Base-by-base conservation (phyloP, 2,113 vertebrate species). In the Morone saxatilis region DNA sequence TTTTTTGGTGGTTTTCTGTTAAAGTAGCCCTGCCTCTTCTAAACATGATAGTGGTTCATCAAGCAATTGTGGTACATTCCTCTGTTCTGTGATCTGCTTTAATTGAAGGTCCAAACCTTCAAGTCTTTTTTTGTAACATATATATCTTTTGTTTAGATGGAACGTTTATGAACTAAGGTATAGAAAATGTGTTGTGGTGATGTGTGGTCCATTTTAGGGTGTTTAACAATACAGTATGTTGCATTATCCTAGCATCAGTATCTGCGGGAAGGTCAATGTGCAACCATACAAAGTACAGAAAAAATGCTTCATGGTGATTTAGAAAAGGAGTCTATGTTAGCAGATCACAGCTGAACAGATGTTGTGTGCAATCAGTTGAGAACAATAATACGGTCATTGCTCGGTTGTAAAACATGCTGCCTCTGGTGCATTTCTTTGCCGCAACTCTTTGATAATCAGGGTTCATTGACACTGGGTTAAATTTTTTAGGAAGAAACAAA, bases 1-100 rank as follows among this genome's bases (percentile, higher is more conserved):
- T 25, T 48, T 13, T 43, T 31, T 6, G 20, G 20, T 14, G 43
- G 36, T 31, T 72, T 38, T 62, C 54, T 74, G 36, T 20, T 68
- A 47, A 84, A 43, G 16, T 25, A 20, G 9, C 14, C 19, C 20
- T 25, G 62, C 45, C 31, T 43, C 31, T 12, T 47, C 8, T 16
- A 68, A 73, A 80, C 76, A 43, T 9, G 20, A 76, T 22, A 75
- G 11, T 57, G 40, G 69, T 68, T 67, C 51, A 57, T 45, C 48
- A 51, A 22, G 43, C n/a, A 63, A 50, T 16, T 69, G 51, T 43
- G 68, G 19, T 36, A 48, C 53, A 43, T 4, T 17, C 2, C 1
- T 78, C 1, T 36, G 3, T 3, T 53, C 10, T 19, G 11, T 47
- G 2, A 78, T 51, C 7, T 25, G 25, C 22, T 80, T 48, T 41